phyloP scores from a whole-genome alignment of 1,140 invertebrate species.

The Gryllus bimaculatus region DNA sequence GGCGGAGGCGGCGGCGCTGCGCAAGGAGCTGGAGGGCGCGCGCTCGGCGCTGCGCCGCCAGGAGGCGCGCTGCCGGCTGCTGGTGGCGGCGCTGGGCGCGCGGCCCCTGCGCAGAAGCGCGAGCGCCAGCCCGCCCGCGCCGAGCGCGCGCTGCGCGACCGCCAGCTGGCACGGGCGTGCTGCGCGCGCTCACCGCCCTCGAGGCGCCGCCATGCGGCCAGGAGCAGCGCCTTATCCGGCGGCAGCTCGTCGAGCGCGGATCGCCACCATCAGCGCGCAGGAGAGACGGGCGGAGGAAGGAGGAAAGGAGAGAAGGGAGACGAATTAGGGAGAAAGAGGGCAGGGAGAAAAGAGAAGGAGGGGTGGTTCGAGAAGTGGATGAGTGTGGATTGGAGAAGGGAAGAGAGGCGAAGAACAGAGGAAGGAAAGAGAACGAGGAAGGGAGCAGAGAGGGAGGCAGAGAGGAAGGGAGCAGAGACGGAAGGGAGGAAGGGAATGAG shows the following conservation, averaged over 20 bases:
- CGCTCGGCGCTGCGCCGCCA: conserved; percentile 37
- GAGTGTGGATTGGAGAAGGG: too few relatives aligned
- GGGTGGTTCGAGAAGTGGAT: too few relatives aligned
- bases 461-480: too few relatives aligned
- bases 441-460: too few relatives aligned
- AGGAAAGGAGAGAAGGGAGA: too few relatives aligned
- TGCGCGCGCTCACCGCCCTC: conserved; percentile 55
- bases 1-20: conserved; percentile 49
- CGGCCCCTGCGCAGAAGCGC: too few relatives aligned
- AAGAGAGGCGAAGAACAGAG: too few relatives aligned
- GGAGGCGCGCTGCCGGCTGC: conserved; percentile 42
- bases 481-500: too few relatives aligned
- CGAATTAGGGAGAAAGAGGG: too few relatives aligned
- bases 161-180: conserved; percentile 54
- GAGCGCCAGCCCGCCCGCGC: conserved; percentile 49
- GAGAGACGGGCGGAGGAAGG: conserved; percentile 28
- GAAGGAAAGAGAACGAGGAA: too few relatives aligned
- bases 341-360: too few relatives aligned
- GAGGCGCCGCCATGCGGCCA: conserved; percentile 57
- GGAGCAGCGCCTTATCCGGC: conserved; percentile 60
- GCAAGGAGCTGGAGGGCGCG: conserved; percentile 44
- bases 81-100: conserved; percentile 47
- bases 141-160: conserved; percentile 49
- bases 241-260: conserved; percentile 58
- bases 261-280: conserved; percentile 55